Conservation (phyloP, 2,888 invertebrate genomes). For the Polietes domitor region DNA sequence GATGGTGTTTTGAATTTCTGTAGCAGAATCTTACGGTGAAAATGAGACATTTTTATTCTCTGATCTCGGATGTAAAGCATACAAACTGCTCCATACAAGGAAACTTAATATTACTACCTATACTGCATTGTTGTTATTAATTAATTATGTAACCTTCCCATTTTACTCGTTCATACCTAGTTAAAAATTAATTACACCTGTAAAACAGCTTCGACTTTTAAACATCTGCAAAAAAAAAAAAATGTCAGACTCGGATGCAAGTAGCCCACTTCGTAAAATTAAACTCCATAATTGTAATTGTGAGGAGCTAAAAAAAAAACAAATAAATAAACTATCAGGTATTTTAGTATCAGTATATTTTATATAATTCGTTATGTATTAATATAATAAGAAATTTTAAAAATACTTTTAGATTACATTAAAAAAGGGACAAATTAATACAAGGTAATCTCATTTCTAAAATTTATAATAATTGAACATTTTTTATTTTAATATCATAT, state of each 20-base stretch:
- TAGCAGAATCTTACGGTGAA: slow-evolving; percentile 12
- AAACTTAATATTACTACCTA: slow-evolving; percentile 5
- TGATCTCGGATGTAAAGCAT: slow-evolving; percentile 30
- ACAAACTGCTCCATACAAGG: background rate
- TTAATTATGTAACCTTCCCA: background rate
- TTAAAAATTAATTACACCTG: background rate
- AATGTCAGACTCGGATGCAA: slow-evolving; percentile 39
- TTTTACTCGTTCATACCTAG: background rate
- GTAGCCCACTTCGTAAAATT: slow-evolving; percentile 38
- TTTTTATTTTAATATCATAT: background rate
- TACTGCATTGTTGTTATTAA: background rate
- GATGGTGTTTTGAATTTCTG: slow-evolving; percentile 23
- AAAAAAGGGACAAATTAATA: slow-evolving; percentile 15
- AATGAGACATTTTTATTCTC: slow-evolving; percentile 8
- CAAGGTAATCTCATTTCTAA: slow-evolving; percentile 5
- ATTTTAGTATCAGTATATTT: background rate
- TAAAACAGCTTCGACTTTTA: background rate
- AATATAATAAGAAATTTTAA: background rate
- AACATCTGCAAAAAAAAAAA: background rate
- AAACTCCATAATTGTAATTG: slow-evolving; percentile 35
- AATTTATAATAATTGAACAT: background rate
- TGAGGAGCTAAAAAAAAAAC: slow-evolving; percentile 26
- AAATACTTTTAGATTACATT: background rate
- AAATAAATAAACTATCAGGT: slow-evolving; percentile 33
- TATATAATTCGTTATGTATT: background rate